Conservation (phyloP, 2,113 vertebrate species). For the Sapajus apella region DNA sequence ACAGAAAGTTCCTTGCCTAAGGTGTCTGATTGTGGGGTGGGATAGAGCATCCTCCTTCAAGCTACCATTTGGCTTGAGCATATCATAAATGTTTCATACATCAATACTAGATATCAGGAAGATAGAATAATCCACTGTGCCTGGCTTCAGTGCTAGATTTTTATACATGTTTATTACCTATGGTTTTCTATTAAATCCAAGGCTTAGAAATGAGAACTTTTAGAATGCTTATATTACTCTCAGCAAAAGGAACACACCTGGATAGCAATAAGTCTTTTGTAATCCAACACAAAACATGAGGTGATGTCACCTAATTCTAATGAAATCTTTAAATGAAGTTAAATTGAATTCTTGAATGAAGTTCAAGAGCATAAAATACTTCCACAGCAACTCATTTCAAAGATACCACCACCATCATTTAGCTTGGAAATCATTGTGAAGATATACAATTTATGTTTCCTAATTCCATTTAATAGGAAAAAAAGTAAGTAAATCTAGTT, state of each 20-base stretch:
- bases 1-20: neutral
- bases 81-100: conserved; percentile 10
- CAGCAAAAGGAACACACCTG: neutral
- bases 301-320: conserved; percentile 16
- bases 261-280: neutral
- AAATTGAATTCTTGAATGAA: neutral
- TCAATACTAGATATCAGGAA: conserved; percentile 29
- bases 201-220: neutral
- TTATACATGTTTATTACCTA: neutral
- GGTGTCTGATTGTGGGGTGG: neutral
- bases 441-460: neutral
- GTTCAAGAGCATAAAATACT: neutral
- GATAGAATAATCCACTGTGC: neutral
- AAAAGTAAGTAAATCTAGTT: neutral
- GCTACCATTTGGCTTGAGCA: neutral
- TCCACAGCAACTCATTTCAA: neutral
- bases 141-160: neutral
- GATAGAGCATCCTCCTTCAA: neutral
- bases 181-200: neutral
- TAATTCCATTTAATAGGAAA: neutral
- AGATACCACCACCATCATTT: neutral
- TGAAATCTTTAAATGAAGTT: conserved; percentile 4
- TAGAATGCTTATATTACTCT: conserved; percentile 8
- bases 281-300: conserved; percentile 18
- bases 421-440: neutral